These are phyloP conservation scores for Choloepus hoffmanni DNA, from an alignment of 2,113 vertebrate species.

Conservation along the genomic window DNA sequence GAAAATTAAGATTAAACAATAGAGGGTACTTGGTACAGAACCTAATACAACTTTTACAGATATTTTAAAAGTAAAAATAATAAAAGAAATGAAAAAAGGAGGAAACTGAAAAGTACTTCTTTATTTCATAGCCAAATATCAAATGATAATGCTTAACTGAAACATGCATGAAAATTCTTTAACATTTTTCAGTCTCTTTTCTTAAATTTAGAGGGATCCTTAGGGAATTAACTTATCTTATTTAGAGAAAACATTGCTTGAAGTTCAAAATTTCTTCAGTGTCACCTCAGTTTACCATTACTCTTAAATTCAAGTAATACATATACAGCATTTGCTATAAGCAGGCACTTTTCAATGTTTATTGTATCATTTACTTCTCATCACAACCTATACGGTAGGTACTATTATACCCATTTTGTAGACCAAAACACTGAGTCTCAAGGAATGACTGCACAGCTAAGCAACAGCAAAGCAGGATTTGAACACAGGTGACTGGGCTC, in stretches of 20 bases:
- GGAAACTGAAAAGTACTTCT: conserved; percentile 11
- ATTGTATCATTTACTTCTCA: background rate
- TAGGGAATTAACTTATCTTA: background rate
- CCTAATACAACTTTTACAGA: conserved; percentile 1
- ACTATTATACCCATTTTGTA: background rate
- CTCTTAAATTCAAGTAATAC: conserved; percentile 7
- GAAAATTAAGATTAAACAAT: background rate
- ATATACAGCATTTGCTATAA: background rate
- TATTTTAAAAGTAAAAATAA: background rate
- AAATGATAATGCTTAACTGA: background rate
- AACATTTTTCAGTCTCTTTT: background rate
- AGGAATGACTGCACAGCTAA: background rate
- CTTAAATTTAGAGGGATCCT: background rate
- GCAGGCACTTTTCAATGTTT: background rate
- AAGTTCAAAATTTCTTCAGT: conserved; percentile 33
- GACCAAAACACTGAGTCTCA: background rate
- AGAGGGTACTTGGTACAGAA: background rate
- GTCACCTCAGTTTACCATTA: background rate
- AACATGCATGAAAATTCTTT: background rate
- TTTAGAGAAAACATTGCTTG: background rate
- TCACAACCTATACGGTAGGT: background rate
- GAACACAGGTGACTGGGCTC: background rate
- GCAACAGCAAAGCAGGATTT: background rate
- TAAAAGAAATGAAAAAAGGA: background rate
- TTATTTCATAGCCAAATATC: conserved; percentile 10